Evolutionary conservation across 2,888 invertebrate genomes (phyloP).

Genomic region (Leuctra nigra): DNA sequence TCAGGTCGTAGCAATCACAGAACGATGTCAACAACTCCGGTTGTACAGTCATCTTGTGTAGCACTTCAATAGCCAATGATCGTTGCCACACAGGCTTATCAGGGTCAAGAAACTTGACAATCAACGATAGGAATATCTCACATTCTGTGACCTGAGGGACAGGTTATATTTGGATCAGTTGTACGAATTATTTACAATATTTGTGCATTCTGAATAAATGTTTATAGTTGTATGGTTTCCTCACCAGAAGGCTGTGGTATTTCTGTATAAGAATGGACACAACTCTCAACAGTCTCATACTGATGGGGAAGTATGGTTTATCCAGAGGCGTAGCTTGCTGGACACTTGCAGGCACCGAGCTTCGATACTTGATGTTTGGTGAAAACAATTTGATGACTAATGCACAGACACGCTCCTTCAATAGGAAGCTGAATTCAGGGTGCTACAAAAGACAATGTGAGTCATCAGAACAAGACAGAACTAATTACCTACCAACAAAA

Average conservation of each 20-base stretch:
- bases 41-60: slow-evolving; percentile 89
- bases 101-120: slow-evolving; percentile 94
- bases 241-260: slow-evolving; percentile 83
- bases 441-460: slow-evolving; percentile 54
- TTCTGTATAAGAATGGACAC: slow-evolving; percentile 90
- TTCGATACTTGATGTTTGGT: slow-evolving; percentile 93
- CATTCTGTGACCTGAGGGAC: slow-evolving; percentile 94
- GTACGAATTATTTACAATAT: too few relatives aligned
- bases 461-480: not conserved
- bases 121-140: slow-evolving; percentile 94
- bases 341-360: slow-evolving; percentile 49
- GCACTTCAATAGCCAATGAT: slow-evolving; percentile 88
- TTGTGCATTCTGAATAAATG: too few relatives aligned
- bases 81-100: slow-evolving; percentile 97
- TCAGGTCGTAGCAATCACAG: slow-evolving; percentile 93
- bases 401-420: slow-evolving; percentile 96
- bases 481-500: too few relatives aligned
- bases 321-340: slow-evolving; percentile 64
- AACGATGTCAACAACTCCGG: slow-evolving; percentile 83
- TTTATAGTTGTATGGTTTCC: slow-evolving; percentile 34
- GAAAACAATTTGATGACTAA: slow-evolving; percentile 97
- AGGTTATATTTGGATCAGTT: too few relatives aligned
- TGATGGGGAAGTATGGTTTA: slow-evolving; percentile 94
- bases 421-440: slow-evolving; percentile 84
- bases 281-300: slow-evolving; percentile 87